These are phyloP conservation scores for Prunella strophiata DNA, from an alignment of 2,797 vertebrate species.

Conservation along the genomic window DNA sequence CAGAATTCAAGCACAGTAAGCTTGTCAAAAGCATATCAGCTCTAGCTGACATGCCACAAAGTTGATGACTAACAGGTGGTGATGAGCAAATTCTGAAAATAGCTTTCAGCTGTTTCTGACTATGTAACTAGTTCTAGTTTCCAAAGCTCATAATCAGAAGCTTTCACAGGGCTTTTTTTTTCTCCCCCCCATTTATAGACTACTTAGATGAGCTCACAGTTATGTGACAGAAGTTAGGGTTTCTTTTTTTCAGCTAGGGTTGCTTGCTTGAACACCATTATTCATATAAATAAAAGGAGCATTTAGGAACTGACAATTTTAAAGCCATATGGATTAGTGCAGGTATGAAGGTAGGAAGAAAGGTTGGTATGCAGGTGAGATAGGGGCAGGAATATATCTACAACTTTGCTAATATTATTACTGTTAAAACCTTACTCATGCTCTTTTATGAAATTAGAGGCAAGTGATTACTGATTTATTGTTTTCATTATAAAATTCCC, in stretches of 20 bases:
- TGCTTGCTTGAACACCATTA: not conserved
- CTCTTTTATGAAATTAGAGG: not conserved
- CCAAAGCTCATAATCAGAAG: not conserved
- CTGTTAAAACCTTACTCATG: not conserved
- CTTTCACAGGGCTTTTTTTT: not conserved
- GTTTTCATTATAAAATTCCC: not conserved
- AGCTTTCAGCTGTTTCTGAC: not conserved
- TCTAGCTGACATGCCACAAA: not conserved
- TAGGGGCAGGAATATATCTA: not conserved
- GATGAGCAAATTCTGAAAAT: not conserved
- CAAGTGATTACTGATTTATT: not conserved
- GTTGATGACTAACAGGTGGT: not conserved
- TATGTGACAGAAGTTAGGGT: not conserved
- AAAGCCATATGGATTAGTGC: not conserved
- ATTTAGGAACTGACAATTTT: not conserved
- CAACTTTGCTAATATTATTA: not conserved
- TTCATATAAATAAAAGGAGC: not conserved
- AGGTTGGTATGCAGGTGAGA: accelerated
- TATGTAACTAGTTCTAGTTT: not conserved
- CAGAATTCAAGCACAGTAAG: not conserved
- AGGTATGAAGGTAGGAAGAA: not conserved
- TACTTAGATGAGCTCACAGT: not conserved
- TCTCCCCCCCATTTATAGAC: not conserved
- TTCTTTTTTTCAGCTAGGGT: not conserved
- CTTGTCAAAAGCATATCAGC: not conserved